These are phyloP conservation scores for Eolophus roseicapilla DNA, from an alignment of 2,113 vertebrate genomes.

Conservation along the genomic window DNA sequence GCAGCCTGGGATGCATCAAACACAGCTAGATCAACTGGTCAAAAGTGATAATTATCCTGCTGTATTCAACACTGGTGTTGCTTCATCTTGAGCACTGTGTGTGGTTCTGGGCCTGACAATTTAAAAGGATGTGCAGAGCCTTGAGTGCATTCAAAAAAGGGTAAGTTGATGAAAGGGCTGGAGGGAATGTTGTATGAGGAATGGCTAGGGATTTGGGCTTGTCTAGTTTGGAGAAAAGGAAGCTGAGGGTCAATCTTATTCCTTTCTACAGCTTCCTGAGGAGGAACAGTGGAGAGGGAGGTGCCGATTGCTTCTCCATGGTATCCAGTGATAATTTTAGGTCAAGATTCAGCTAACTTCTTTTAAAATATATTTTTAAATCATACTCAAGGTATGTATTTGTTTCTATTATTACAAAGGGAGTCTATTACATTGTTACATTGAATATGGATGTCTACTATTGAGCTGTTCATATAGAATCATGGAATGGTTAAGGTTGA, in stretches of 20 bases:
- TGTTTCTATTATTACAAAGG: background rate
- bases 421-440: background rate
- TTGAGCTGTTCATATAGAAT: background rate
- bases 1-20: background rate
- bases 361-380: background rate
- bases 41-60: background rate
- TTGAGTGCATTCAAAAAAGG: background rate
- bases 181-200: background rate
- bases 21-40: background rate
- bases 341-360: background rate
- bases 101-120: background rate
- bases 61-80: background rate
- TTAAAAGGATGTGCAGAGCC: background rate
- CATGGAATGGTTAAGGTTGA: background rate
- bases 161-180: background rate
- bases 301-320: background rate
- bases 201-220: background rate
- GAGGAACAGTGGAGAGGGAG: background rate
- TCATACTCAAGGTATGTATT: background rate
- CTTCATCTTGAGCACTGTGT: background rate
- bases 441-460: background rate
- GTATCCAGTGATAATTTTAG: background rate
- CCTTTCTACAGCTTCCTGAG: background rate
- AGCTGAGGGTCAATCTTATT: background rate
- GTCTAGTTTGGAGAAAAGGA: background rate